Percentiles rank a stretch among this genome's conserved stretches.
phyloP scores from a whole-genome alignment of 2,888 invertebrate genomes.

The Camponotus fellah region DNA sequence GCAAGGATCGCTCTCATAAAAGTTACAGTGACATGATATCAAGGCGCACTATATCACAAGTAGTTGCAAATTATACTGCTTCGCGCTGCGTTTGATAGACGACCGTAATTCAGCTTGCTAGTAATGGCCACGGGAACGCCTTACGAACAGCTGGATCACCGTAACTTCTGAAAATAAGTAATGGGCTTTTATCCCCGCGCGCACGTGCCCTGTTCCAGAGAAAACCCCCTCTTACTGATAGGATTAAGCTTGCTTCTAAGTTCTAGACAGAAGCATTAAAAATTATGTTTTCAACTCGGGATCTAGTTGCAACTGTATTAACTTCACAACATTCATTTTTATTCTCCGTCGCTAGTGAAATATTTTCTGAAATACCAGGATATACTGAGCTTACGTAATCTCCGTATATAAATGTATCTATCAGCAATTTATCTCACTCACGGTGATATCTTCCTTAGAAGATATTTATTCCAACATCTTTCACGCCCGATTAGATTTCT shows the following conservation, averaged over 20 bases:
- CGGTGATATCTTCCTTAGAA: slow-evolving; percentile 25
- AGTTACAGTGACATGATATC: slow-evolving; percentile 65
- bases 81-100: slow-evolving; percentile 71
- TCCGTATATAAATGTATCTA: slow-evolving; percentile 16
- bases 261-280: slow-evolving; percentile 38
- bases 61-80: slow-evolving; percentile 70
- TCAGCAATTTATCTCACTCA: slow-evolving; percentile 37
- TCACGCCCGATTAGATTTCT: slow-evolving; percentile 14
- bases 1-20: slow-evolving; percentile 45
- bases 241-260: slow-evolving; percentile 53
- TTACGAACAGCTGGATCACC: slow-evolving; percentile 69
- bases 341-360: not conserved
- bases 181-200: slow-evolving; percentile 59
- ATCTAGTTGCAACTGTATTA: slow-evolving; percentile 29
- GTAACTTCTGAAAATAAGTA: slow-evolving; percentile 71
- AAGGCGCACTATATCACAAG: slow-evolving; percentile 65
- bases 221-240: slow-evolving; percentile 16
- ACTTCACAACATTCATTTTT: slow-evolving; percentile 29
- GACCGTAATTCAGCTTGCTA: slow-evolving; percentile 70
- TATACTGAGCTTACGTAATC: slow-evolving; percentile 14
- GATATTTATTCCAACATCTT: slow-evolving; percentile 32
- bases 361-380: slow-evolving; percentile 7
- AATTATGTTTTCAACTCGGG: slow-evolving; percentile 31
- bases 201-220: slow-evolving; percentile 27
- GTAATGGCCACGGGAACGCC: slow-evolving; percentile 73